Percentiles rank a stretch among this genome's conserved stretches.
phyloP scores from a whole-genome alignment of 2,113 vertebrate genomes.

The Pelodiscus sinensis region DNA sequence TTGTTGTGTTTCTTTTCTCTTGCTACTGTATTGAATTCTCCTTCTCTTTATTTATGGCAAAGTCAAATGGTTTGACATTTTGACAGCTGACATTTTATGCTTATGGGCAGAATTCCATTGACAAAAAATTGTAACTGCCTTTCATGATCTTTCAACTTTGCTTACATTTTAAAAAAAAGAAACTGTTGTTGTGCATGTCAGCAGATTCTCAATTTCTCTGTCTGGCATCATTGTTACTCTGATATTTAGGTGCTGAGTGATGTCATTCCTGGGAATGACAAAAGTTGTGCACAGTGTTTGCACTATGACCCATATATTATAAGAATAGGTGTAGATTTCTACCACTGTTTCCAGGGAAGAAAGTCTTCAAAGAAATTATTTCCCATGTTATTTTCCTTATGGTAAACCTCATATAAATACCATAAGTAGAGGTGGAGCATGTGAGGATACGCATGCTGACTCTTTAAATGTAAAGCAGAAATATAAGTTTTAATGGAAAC shows the following conservation, averaged over 20 bases:
- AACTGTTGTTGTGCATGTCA: neutral
- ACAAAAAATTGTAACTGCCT: neutral
- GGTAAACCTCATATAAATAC: neutral
- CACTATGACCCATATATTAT: neutral
- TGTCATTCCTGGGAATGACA: neutral
- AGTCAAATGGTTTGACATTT: conserved; percentile 34
- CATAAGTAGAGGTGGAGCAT: neutral
- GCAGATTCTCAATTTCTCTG: neutral
- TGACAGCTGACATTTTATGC: conserved; percentile 10
- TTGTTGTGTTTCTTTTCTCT: conserved; percentile 3
- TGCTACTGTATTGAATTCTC: neutral
- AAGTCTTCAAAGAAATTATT: neutral
- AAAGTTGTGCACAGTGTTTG: neutral
- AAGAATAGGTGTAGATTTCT: neutral
- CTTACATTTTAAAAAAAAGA: conserved; percentile 26
- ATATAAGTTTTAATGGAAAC: neutral
- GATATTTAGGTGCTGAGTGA: neutral
- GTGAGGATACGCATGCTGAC: neutral
- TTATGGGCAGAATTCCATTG: neutral
- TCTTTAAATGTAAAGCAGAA: neutral
- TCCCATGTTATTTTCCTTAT: neutral
- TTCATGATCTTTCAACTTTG: neutral
- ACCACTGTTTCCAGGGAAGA: neutral
- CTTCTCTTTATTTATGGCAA: conserved; percentile 26
- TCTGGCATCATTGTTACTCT: neutral